Percentiles rank a stretch among this genome's conserved stretches.
Conservation (phyloP, 2,797 vertebrate species). For the Phrynocephalus vlangalii region DNA sequence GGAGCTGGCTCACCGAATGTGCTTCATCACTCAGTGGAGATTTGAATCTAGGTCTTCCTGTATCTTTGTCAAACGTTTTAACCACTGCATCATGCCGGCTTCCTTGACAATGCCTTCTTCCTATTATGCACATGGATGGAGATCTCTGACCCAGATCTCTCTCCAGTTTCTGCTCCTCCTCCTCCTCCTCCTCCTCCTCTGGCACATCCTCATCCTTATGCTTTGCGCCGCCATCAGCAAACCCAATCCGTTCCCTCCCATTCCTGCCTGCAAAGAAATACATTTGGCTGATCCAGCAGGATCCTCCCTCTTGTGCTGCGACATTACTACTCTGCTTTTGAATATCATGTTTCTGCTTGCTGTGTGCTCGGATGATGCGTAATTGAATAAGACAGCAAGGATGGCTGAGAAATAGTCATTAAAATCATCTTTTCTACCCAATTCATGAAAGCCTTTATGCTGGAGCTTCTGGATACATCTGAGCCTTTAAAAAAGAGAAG, state of each 20-base stretch:
- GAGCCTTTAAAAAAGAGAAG: slow-evolving; percentile 23
- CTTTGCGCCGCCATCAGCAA: background rate
- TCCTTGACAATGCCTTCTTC: too few species aligned
- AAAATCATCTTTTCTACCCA: background rate
- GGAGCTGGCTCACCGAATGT: background rate
- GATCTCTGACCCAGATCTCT: background rate
- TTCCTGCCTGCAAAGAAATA: background rate
- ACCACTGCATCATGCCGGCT: background rate
- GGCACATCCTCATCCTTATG: background rate
- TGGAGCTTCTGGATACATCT: background rate
- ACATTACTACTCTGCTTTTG: background rate
- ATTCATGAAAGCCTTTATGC: slow-evolving; percentile 13
- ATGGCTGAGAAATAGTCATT: slow-evolving; percentile 21
- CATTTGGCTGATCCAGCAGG: background rate
- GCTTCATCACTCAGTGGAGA: background rate
- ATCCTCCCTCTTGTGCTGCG: background rate
- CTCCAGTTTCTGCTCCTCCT: too few species aligned
- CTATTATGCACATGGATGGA: background rate
- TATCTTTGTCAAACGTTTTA: background rate
- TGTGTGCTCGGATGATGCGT: slow-evolving; percentile 4
- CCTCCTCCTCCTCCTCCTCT: too few species aligned
- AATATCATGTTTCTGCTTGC: slow-evolving; percentile 3
- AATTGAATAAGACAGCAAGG: slow-evolving; percentile 18
- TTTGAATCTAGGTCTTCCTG: background rate
- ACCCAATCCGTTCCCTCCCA: background rate